Conservation (phyloP, 2,113 vertebrate species). For the Planiliza haematocheilus region DNA sequence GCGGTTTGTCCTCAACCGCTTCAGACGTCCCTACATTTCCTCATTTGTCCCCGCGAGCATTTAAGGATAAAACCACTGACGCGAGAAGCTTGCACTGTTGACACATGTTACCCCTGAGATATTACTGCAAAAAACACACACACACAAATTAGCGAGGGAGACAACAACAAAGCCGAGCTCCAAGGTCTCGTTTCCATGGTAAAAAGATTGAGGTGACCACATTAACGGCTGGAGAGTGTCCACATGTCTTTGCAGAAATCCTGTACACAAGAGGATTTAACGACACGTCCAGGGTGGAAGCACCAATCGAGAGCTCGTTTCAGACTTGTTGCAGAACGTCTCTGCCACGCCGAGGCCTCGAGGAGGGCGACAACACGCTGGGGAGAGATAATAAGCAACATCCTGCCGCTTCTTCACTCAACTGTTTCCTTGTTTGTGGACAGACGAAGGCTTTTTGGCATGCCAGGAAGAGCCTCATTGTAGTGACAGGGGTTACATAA, state of each 20-base stretch:
- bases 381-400: slow-evolving; percentile 1
- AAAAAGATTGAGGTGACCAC: slow-evolving; percentile 23
- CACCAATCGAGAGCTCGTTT: not conserved
- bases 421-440: slow-evolving; percentile 54
- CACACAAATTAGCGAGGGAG: not conserved
- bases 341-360: slow-evolving; percentile 17
- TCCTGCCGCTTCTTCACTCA: slow-evolving; percentile 35
- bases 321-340: slow-evolving; percentile 6
- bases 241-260: not conserved
- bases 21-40: no score
- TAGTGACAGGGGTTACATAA: slow-evolving; percentile 48
- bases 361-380: not conserved
- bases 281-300: slow-evolving; percentile 19
- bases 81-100: not conserved
- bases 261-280: not conserved
- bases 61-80: no score
- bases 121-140: no score
- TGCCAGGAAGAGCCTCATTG: slow-evolving; percentile 62
- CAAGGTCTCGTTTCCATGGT: slow-evolving; percentile 54
- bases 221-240: not conserved
- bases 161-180: not conserved
- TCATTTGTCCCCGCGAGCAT: no score
- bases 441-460: slow-evolving; percentile 4
- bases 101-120: not conserved
- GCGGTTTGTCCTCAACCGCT: not conserved